Evolutionary conservation across 2,797 vertebrate genomes (phyloP).

Genomic region (Erethizon dorsatum): DNA sequence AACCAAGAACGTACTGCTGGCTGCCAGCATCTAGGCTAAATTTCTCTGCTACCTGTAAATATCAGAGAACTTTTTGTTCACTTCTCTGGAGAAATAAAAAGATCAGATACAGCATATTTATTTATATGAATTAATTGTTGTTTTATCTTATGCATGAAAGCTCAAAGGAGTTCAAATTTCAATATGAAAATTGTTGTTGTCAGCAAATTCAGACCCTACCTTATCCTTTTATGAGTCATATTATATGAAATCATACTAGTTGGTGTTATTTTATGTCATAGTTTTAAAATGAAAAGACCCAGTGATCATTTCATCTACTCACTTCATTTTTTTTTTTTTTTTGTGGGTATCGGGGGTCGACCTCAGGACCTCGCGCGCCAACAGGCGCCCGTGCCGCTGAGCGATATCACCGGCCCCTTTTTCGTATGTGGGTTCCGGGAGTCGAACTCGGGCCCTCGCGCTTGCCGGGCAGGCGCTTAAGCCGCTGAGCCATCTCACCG

Average conservation of each 20-base stretch:
- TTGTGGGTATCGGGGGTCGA: too few species aligned
- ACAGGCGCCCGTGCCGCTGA: too few species aligned
- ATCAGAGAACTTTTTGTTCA: neutral
- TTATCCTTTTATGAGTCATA: neutral
- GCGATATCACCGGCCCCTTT: too few species aligned
- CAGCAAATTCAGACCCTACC: neutral
- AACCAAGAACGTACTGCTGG: neutral
- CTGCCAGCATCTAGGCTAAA: neutral
- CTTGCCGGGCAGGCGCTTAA: too few species aligned
- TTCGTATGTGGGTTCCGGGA: too few species aligned
- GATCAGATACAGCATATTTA: neutral
- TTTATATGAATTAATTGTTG: neutral
- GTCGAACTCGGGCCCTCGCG: too few species aligned
- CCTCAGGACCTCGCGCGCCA: too few species aligned
- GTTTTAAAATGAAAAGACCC: conserved; percentile 31
- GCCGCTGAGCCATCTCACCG: too few species aligned
- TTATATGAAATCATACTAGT: neutral
- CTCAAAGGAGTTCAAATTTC: conserved; percentile 44
- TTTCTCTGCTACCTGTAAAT: conserved; percentile 32
- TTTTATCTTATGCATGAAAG: neutral
- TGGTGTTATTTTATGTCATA: neutral
- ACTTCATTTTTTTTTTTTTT: conserved; percentile 37
- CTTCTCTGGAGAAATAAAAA: conserved; percentile 48
- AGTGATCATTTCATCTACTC: neutral
- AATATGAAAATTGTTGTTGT: neutral